Evolutionary conservation across 2,888 invertebrate species (phyloP).

Genomic region (Diadegma fenestrale): DNA sequence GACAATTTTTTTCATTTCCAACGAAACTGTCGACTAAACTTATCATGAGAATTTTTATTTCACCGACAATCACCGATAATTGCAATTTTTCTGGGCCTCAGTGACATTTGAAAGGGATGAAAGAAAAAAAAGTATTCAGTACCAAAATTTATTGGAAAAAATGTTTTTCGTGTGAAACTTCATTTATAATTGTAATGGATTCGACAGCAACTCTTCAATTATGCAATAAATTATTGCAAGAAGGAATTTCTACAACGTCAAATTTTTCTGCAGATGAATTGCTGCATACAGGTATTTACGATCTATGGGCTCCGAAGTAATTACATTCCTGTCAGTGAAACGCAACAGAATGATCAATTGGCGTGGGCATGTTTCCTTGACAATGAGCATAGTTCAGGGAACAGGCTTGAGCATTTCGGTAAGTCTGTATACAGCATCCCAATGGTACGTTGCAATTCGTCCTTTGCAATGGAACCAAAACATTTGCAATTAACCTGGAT

Average conservation of each 20-base stretch:
- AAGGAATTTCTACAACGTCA: neutral
- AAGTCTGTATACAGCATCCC: slow-evolving; percentile 13
- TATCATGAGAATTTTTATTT: no score
- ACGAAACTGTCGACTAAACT: no score
- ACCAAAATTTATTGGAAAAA: no score
- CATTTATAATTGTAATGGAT: neutral
- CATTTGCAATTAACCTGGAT: slow-evolving; percentile 57
- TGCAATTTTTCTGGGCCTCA: no score
- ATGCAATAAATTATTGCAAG: neutral
- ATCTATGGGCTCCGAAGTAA: slow-evolving; percentile 52
- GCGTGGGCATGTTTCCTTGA: slow-evolving; percentile 51
- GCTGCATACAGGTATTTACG: slow-evolving; percentile 1
- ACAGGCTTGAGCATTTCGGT: slow-evolving; percentile 46
- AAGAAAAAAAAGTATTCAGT: no score
- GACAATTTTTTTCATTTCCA: no score
- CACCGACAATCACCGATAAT: no score
- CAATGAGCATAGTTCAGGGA: slow-evolving; percentile 57
- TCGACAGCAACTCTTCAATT: neutral
- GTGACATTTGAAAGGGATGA: no score
- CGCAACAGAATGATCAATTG: slow-evolving; percentile 61
- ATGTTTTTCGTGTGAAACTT: neutral
- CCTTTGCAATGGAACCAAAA: slow-evolving; percentile 45
- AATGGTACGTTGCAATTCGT: slow-evolving; percentile 3
- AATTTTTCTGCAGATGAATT: neutral
- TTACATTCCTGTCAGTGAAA: slow-evolving; percentile 67